Conservation (phyloP, 2,888 invertebrate species). For the Taphrorychus bicolor region DNA sequence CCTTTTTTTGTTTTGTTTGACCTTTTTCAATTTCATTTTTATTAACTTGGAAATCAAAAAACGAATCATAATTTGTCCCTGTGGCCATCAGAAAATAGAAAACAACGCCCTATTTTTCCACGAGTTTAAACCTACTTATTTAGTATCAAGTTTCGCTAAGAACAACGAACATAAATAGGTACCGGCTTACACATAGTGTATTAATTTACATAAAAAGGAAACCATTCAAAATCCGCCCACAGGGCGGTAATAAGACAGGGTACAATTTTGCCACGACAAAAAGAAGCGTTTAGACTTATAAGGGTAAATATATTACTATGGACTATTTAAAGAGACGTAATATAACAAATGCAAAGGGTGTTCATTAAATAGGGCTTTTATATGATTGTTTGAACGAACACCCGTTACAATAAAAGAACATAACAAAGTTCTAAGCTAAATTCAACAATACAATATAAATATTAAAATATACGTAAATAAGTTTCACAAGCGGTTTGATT, state of each 20-base stretch:
- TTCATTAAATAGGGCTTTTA: no score
- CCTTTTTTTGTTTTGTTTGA: no score
- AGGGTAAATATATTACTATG: slow-evolving; percentile 13
- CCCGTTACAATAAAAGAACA: background rate
- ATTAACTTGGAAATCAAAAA: no score
- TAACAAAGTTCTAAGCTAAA: background rate
- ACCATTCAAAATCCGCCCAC: background rate
- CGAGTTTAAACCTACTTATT: background rate
- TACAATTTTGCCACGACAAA: no score
- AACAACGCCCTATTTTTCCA: no score
- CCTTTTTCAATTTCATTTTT: no score
- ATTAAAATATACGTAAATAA: background rate
- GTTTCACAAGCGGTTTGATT: background rate
- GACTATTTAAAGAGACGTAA: no score
- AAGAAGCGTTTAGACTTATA: slow-evolving; percentile 13
- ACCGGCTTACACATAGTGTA: background rate
- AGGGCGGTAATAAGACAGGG: no score
- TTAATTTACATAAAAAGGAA: background rate
- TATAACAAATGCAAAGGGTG: no score
- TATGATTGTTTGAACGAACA: no score
- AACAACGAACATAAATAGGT: background rate
- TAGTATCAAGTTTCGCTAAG: background rate
- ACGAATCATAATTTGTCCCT: no score
- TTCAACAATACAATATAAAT: background rate
- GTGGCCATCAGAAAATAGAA: no score